These are phyloP conservation scores for Glomeris maerens DNA, from an alignment of 1,140 invertebrate species.

Conservation along the genomic window DNA sequence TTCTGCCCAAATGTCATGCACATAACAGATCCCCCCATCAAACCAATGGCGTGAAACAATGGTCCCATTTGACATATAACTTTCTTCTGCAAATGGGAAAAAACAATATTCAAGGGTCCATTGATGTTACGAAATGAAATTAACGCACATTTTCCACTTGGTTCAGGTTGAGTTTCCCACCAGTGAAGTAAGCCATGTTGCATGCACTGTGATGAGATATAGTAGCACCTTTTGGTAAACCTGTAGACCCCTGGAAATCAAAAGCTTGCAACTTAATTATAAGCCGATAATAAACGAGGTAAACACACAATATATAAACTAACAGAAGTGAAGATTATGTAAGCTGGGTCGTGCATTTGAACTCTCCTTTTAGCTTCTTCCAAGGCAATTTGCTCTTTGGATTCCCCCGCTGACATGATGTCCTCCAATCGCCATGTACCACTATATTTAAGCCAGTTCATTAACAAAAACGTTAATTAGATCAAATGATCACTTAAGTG, in stretches of 20 bases:
- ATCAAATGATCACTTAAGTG: not conserved
- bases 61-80: conserved; percentile 77
- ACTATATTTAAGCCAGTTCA: conserved; percentile 26
- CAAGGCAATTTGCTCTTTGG: too few species aligned
- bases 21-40: conserved; percentile 48
- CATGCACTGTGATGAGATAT: conserved; percentile 67
- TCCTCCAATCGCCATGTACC: conserved; percentile 26
- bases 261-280: too few species aligned
- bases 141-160: conserved; percentile 30
- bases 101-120: conserved; percentile 24
- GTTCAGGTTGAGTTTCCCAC: conserved; percentile 42
- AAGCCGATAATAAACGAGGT: conserved; percentile 6
- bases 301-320: conserved; percentile 23
- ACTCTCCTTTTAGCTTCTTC: conserved; percentile 36
- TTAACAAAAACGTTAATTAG: conserved; percentile 7
- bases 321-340: conserved; percentile 80
- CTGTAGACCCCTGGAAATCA: conserved; percentile 55
- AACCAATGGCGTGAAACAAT: conserved; percentile 81
- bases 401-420: conserved; percentile 22
- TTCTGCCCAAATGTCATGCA: conserved; percentile 50
- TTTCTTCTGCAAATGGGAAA: too few species aligned
- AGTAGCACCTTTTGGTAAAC: conserved; percentile 72
- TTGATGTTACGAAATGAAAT: not conserved
- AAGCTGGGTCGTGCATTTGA: conserved; percentile 49
- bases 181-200: conserved; percentile 65